Evolutionary conservation across 1,140 invertebrate species (phyloP).

Genomic region (Sitobion miscanthi): DNA sequence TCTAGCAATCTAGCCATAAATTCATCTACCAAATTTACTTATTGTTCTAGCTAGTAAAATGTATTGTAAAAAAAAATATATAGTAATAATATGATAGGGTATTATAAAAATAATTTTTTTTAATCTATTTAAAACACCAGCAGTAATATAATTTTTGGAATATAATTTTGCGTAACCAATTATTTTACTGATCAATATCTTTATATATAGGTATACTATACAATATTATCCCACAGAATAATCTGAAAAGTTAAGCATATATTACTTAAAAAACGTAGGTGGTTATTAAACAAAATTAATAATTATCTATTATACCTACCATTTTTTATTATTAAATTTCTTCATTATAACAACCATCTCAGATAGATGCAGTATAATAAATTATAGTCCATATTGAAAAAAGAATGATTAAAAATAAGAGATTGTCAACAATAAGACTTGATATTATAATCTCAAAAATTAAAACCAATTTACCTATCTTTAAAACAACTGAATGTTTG

Average conservation of each 20-base stretch:
- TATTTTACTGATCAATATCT: background rate
- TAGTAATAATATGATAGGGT: too few species aligned
- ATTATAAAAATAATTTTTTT: too few species aligned
- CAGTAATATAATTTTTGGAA: background rate
- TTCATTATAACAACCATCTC: background rate
- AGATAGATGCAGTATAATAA: background rate
- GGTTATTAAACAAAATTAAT: background rate
- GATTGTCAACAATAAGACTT: background rate
- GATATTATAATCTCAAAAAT: background rate
- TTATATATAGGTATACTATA: too few species aligned
- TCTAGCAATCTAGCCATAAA: too few species aligned
- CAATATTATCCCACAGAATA: background rate
- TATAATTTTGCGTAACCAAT: background rate
- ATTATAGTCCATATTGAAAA: background rate
- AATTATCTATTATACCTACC: background rate
- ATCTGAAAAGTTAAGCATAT: background rate
- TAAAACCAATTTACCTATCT: background rate
- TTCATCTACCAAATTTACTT: too few species aligned
- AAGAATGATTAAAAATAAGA: background rate
- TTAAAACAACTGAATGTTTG: background rate
- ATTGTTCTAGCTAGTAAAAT: too few species aligned
- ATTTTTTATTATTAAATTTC: too few species aligned
- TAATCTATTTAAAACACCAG: background rate
- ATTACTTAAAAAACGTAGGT: background rate
- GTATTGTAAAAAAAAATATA: too few species aligned